A percentile compares a stretch with the other conserved stretches of the same genome.
Evolutionary conservation across 2,797 vertebrate genomes (phyloP).

Genomic region (Acipenser transmontanus): DNA sequence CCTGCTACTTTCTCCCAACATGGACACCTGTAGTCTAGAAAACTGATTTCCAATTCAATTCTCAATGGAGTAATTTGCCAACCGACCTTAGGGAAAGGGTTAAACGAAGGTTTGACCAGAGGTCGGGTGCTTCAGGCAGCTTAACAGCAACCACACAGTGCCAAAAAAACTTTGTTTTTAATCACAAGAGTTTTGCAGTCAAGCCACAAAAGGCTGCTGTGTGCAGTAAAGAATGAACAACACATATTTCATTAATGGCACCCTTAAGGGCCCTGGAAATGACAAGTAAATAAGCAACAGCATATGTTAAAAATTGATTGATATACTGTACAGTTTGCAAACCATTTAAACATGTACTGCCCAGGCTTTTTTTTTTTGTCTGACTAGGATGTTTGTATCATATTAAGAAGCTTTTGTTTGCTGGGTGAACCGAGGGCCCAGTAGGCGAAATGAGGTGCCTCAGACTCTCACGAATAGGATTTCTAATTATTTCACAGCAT

Average conservation of each 20-base stretch:
- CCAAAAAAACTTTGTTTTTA: slow-evolving; percentile 71
- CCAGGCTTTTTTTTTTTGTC: no score
- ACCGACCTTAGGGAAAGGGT: slow-evolving; percentile 75
- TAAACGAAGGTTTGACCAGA: slow-evolving; percentile 67
- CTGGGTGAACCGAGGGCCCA: no score
- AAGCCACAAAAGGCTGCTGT: slow-evolving; percentile 28
- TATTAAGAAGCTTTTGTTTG: no score
- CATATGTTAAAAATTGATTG: not conserved
- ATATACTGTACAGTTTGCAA: no score
- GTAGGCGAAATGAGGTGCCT: no score
- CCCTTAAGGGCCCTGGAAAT: slow-evolving; percentile 55
- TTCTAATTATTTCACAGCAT: no score
- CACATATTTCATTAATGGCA: slow-evolving; percentile 51
- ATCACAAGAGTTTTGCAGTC: slow-evolving; percentile 29
- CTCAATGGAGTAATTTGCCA: slow-evolving; percentile 67
- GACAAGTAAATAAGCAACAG: slow-evolving; percentile 27
- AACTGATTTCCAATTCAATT: slow-evolving; percentile 61
- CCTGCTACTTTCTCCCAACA: slow-evolving; percentile 36
- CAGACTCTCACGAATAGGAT: no score
- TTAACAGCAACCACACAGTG: slow-evolving; percentile 72
- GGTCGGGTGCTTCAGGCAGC: slow-evolving; percentile 70
- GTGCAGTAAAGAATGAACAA: slow-evolving; percentile 40
- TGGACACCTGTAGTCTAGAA: slow-evolving; percentile 59
- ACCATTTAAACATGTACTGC: no score
- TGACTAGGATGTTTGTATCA: no score